Base-by-base conservation (phyloP, 2,797 vertebrate species). In the Melanotaenia trifasciata region DNA sequence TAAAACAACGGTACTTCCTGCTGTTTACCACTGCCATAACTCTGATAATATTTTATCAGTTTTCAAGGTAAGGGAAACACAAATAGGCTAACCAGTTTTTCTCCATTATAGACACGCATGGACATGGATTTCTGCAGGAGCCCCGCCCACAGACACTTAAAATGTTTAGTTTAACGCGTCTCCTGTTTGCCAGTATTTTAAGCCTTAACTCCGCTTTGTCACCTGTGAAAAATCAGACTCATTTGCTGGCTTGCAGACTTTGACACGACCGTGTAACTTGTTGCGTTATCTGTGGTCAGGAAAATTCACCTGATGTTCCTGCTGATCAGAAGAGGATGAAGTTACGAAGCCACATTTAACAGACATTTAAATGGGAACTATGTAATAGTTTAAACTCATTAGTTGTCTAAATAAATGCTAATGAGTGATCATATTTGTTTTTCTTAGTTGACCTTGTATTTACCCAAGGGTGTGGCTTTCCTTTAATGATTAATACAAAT, bases 1-100 rank as follows among this genome's bases (percentile, higher is more conserved):
- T 77, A 1, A 89, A 75, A 45, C 84, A 84, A 22, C 66, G 88
- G 62, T 89, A 87, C 43, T 11, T 67, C 0, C 38, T 90, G 1
- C 64, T 93, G 53, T 20, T 88, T 22, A 68, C 70, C 32, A 0
- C 90, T 1, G 62, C 51, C 2, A 50, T 54, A n/a, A 78, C 64
- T 2, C 69, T 43, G 3, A 38, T 90, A 0, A 2, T 85, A 11
- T 30, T 22, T 4, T 84, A 81, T 70, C 66, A 45, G 0, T 30
- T 67, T 0, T 62, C 66, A 30, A 86, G 90, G 90, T 92, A 88
- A 89, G 89, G 0, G 1, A 10, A 10, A 12, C 38, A 4, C 18
- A 24, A 6, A 0, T 13, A 14, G 11, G 35, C 11, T 32, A 47
- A 40, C 13, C 11, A 28, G 36, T 1, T 4, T 3, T 12, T 9